These are phyloP conservation scores for Polia nebulosa DNA, from an alignment of 2,888 invertebrate genomes.

Conservation along the genomic window DNA sequence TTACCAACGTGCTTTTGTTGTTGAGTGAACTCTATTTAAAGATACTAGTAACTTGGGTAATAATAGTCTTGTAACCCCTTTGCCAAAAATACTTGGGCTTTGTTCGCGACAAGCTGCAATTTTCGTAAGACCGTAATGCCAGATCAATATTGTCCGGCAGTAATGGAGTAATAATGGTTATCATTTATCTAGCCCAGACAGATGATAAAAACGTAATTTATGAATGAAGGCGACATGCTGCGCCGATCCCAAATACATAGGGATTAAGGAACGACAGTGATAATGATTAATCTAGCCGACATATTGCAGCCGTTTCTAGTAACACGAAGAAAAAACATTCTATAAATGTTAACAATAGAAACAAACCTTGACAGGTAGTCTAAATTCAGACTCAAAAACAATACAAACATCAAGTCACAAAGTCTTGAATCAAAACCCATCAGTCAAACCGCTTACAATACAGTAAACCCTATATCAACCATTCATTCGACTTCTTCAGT, in stretches of 20 bases:
- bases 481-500: conserved; percentile 43
- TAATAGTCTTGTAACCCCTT: neutral
- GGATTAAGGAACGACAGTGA: neutral
- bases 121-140: neutral
- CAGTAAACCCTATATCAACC: conserved; percentile 33
- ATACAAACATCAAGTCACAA: conserved; percentile 1
- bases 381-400: neutral
- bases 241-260: neutral
- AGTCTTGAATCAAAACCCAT: conserved; percentile 29
- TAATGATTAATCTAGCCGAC: neutral
- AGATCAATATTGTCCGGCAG: neutral
- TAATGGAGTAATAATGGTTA: neutral
- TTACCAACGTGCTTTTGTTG: conserved; percentile 29
- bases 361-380: neutral
- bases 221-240: neutral
- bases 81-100: neutral
- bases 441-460: conserved; percentile 31
- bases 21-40: conserved; percentile 9
- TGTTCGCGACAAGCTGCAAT: neutral
- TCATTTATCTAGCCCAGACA: neutral
- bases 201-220: neutral
- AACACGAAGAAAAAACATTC: neutral
- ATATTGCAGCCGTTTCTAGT: neutral
- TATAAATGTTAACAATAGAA: neutral
- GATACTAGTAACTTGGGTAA: neutral